Conservation (phyloP, 2,113 vertebrate genomes). For the Zeus faber region DNA sequence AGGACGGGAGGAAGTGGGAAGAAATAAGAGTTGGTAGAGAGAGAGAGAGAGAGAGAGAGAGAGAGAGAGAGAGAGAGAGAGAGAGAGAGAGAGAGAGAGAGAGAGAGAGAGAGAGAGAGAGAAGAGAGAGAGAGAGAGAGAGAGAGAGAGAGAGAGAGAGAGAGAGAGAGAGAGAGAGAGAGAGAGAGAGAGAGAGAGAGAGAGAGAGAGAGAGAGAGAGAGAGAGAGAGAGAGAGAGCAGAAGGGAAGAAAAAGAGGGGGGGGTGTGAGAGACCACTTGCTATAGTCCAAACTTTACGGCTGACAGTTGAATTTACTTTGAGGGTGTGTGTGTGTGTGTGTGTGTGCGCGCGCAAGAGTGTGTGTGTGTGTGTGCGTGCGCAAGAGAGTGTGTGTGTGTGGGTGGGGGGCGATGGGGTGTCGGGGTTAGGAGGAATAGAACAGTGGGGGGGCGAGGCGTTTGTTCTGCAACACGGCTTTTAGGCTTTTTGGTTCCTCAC, state of each 20-base stretch:
- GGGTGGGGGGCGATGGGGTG: constrained; percentile 46
- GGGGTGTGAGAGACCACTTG: constrained; percentile 50
- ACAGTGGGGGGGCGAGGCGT: constrained; percentile 57
- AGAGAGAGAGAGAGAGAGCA: neutral
- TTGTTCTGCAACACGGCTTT: constrained; percentile 70
- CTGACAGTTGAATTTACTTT: constrained; percentile 73
- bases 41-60: neutral
- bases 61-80: constrained; percentile 9
- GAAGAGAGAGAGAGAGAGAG: constrained; percentile 12
- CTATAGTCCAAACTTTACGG: constrained; percentile 67
- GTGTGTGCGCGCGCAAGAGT: constrained; percentile 3
- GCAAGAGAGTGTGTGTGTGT: constrained; percentile 19
- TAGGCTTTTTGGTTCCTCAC: constrained; percentile 63
- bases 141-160: neutral
- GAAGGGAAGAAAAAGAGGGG: constrained; percentile 14
- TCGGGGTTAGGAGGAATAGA: constrained; percentile 41
- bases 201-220: too few species aligned
- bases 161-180: neutral
- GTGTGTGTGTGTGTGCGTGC: constrained; percentile 8
- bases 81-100: constrained; percentile 39
- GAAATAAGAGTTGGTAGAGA: neutral
- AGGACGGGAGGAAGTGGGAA: neutral
- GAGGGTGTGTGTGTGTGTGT: constrained; percentile 11
- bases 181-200: neutral
- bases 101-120: neutral